A percentile compares a stretch with the other conserved stretches of the same genome.
Evolutionary conservation across 2,888 invertebrate genomes (phyloP).

Genomic region (Eupithecia abbreviata): DNA sequence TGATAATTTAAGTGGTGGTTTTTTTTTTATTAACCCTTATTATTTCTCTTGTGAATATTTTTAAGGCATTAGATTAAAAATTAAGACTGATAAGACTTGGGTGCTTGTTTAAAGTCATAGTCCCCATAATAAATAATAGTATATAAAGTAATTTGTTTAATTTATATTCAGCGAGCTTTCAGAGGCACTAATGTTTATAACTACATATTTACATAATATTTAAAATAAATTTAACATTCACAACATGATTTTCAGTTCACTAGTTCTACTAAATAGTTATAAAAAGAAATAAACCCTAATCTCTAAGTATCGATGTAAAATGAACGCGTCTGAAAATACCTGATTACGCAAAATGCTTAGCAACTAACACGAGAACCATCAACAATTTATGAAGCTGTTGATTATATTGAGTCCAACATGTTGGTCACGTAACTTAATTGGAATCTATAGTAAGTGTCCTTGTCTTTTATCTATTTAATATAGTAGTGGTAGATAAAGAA

Average conservation of each 20-base stretch:
- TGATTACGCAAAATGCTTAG: background rate
- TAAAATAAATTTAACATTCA: background rate
- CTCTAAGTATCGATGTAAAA: background rate
- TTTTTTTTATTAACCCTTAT: background rate
- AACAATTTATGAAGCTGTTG: background rate
- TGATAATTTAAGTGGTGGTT: background rate
- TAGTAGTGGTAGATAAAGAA: conserved; percentile 21
- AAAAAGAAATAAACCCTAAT: background rate
- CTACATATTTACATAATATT: background rate
- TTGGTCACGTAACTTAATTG: background rate
- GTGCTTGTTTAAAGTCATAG: conserved; percentile 55
- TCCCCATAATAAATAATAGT: conserved; percentile 38
- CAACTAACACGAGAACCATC: background rate
- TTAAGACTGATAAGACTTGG: conserved; percentile 66
- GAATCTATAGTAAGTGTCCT: conserved; percentile 6
- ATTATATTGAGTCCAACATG: background rate
- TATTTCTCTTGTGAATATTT: conserved; percentile 27
- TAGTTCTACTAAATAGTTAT: background rate
- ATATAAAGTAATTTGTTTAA: conserved; percentile 14
- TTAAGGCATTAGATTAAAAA: conserved; percentile 48
- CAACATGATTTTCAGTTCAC: background rate
- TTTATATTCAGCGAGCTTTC: background rate
- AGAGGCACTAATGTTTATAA: background rate
- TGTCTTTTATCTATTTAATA: conserved; percentile 12
- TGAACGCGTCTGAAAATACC: background rate